These are phyloP conservation scores for Drosophila infuscata DNA, from an alignment of 2,888 invertebrate genomes.

Conservation along the genomic window DNA sequence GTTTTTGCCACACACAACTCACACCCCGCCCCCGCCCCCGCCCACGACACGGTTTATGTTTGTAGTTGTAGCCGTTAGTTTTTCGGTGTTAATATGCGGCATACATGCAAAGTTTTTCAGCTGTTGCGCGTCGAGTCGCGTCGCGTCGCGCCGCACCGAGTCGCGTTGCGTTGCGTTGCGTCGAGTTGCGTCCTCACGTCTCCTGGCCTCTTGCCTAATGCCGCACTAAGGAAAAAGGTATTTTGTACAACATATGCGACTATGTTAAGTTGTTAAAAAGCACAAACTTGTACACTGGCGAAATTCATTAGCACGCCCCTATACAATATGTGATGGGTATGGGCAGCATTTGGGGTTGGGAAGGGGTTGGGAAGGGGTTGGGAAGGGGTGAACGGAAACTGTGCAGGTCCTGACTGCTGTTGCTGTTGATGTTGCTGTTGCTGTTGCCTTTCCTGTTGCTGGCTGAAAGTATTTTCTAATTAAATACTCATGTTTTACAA, in stretches of 20 bases:
- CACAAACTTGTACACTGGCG: conserved; percentile 54
- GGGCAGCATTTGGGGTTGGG: background rate
- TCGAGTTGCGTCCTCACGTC: background rate
- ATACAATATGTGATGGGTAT: conserved; percentile 3
- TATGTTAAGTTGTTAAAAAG: conserved; percentile 77
- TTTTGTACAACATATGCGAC: conserved; percentile 71
- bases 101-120: conserved; percentile 77
- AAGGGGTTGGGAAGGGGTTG: background rate
- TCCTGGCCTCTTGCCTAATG: conserved; percentile 8
- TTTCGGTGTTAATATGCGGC: conserved; percentile 74
- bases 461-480: conserved; percentile 79
- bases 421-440: background rate
- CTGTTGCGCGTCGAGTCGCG: conserved; percentile 48
- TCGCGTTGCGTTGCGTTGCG: conserved; percentile 12
- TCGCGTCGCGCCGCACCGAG: background rate
- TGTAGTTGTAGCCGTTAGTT: conserved; percentile 54
- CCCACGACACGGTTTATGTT: background rate
- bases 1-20: conserved; percentile 1
- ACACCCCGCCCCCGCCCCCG: too few species aligned
- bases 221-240: conserved; percentile 72
- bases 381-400: conserved; percentile 41
- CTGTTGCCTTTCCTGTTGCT: conserved; percentile 24
- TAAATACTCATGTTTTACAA: conserved; percentile 83
- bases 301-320: conserved; percentile 71
- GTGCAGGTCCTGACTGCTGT: conserved; percentile 33